Evolutionary conservation across 2,113 vertebrate species (phyloP), one percentile per base, ranked within the genome.

Genomic region (Dasypus novemcinctus): DNA sequence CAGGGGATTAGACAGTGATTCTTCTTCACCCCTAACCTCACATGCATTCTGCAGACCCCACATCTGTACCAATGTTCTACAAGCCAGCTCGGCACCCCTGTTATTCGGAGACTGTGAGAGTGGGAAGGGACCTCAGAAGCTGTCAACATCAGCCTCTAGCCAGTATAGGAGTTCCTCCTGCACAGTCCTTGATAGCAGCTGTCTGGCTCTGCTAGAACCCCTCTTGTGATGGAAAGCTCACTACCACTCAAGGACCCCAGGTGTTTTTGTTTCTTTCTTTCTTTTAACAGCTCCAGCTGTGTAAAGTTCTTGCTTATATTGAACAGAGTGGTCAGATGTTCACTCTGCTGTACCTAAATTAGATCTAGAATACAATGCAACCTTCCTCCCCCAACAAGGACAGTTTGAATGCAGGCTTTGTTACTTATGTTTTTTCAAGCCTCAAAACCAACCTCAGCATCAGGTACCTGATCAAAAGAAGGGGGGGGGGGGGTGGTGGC

Each of bases 31-130:
- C 31, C 25, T 0, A 52, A 46, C 7, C 52, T 84, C 27, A 20
- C 1, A 0, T 36, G 7, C 18, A 33, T 59, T 57, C 54, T n/a
- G 43, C 36, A 29, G 81, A 33, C 21, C 4, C 31, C 85, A 20
- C 38, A 9, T 2, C 0, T 68, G 5, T 64, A 2, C 21, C 18
- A 23, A 18, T 57, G n/a, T 84, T 29, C 0, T 0, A 17, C 72
- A 29, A 9, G 20, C 68, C 46, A 0, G 1, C 72, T 33, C 27
- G 52, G 23, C 0, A 4, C 31, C 3, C 10, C 74, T 63, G 15
- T 31, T 68, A 29, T 46, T 54, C 63, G 36, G 8, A 76, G 33
- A 36, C 54, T 54, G 41, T 71, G 23, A 1, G 36, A 29, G 0
- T 0, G 18, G 81, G 17, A 66, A 54, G n/a, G 54, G 8, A 36